These are phyloP conservation scores for Scelioninae gen. 1 DNA, from an alignment of 2,888 invertebrate genomes.

Conservation along the genomic window DNA sequence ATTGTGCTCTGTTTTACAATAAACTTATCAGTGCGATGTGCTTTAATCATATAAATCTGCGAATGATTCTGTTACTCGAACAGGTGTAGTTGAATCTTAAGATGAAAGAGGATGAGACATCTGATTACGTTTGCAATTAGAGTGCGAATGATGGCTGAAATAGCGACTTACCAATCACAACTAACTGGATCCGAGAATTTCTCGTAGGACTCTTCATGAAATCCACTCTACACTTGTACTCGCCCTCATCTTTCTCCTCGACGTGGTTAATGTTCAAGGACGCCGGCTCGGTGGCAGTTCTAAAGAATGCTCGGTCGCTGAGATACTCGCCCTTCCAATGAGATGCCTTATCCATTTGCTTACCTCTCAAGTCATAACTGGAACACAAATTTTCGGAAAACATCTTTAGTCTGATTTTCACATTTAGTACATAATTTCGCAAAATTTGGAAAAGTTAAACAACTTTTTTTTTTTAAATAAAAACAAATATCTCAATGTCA, in stretches of 20 bases:
- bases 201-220: constrained; percentile 91
- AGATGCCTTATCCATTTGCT: constrained; percentile 86
- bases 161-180: constrained; percentile 89
- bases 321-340: constrained; percentile 90
- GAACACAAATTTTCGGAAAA: constrained; percentile 77
- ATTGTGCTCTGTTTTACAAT: too few species aligned
- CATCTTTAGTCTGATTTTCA: constrained; percentile 20
- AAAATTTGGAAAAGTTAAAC: neutral
- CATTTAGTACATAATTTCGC: neutral
- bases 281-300: constrained; percentile 88
- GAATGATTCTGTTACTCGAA: neutral
- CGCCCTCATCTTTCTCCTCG: constrained; percentile 88
- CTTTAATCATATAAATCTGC: neutral
- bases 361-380: constrained; percentile 90
- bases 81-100: constrained; percentile 10
- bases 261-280: constrained; percentile 88
- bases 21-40: neutral
- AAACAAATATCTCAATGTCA: too few species aligned
- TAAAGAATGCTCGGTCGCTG: constrained; percentile 89
- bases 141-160: constrained; percentile 37
- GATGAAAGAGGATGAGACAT: constrained; percentile 27
- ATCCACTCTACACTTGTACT: constrained; percentile 92
- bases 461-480: too few species aligned
- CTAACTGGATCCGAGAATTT: constrained; percentile 90
- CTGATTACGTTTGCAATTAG: constrained; percentile 51